These are phyloP conservation scores for Sigmodon hispidus DNA, from an alignment of 2,113 vertebrate species.

Conservation along the genomic window DNA sequence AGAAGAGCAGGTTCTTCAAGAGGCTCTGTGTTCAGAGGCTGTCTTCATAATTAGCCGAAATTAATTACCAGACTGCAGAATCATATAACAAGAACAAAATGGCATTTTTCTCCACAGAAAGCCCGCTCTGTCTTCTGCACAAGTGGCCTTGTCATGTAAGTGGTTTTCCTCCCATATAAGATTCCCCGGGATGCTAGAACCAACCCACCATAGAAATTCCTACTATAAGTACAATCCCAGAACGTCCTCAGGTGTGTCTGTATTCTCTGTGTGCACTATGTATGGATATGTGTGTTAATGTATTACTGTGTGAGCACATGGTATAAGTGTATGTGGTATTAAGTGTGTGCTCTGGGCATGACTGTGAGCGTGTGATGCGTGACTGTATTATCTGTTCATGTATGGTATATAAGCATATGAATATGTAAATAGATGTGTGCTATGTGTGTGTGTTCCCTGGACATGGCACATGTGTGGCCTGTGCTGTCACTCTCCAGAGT, in stretches of 20 bases:
- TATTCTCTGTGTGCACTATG: not conserved
- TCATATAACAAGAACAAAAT: slow-evolving; percentile 11
- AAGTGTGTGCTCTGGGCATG: not conserved
- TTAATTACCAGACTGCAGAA: not conserved
- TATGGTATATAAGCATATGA: not conserved
- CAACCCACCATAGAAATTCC: not conserved
- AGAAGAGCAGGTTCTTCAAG: not conserved
- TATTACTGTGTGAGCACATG: not conserved
- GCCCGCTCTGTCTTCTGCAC: not conserved
- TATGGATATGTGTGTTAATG: not conserved
- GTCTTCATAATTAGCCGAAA: slow-evolving; percentile 1
- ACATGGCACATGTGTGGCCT: too few relatives aligned
- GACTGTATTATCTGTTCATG: not conserved
- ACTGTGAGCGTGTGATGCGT: not conserved
- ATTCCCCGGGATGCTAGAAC: not conserved
- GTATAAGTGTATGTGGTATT: not conserved
- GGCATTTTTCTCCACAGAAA: not conserved
- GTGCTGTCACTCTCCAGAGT: not conserved
- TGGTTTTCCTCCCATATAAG: not conserved
- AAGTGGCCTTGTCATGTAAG: not conserved
- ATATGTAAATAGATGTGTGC: not conserved
- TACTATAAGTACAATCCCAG: not conserved
- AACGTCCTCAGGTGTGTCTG: not conserved
- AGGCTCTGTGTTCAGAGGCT: not conserved
- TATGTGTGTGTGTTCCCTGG: not conserved